These are phyloP conservation scores for Pao palembangensis DNA, from an alignment of 2,113 vertebrate genomes.

Conservation along the genomic window DNA sequence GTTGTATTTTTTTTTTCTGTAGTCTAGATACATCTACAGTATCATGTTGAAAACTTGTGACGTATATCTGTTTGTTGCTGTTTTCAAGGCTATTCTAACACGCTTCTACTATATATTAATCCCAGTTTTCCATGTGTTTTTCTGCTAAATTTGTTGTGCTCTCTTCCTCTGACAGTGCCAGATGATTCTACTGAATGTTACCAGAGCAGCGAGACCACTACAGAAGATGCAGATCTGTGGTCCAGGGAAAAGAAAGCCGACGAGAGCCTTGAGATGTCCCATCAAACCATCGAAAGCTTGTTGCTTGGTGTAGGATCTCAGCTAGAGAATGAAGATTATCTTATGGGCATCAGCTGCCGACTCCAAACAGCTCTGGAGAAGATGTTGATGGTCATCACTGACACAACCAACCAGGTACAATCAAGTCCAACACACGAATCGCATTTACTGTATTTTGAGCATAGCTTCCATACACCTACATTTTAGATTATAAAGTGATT, in stretches of 20 bases:
- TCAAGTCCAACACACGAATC: neutral
- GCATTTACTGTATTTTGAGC: too few species aligned
- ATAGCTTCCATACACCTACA: too few species aligned
- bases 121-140: neutral
- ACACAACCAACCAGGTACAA: constrained; percentile 85
- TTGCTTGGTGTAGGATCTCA: constrained; percentile 76
- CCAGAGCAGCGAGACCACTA: constrained; percentile 49
- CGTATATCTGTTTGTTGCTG: neutral
- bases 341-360: constrained; percentile 82
- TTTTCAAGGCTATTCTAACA: too few species aligned
- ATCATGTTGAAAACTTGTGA: too few species aligned
- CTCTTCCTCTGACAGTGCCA: constrained; percentile 19
- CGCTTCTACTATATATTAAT: too few species aligned
- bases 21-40: too few species aligned
- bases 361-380: constrained; percentile 89
- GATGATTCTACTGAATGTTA: constrained; percentile 48
- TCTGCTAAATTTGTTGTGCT: neutral
- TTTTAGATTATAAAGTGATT: too few species aligned
- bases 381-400: constrained; percentile 85
- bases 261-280: constrained; percentile 76
- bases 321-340: constrained; percentile 80
- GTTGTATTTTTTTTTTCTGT: too few species aligned
- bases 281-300: constrained; percentile 72
- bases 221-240: constrained; percentile 69
- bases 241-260: constrained; percentile 60